Conservation (phyloP, 2,113 vertebrate species). For the Ibidorhyncha struthersii region DNA sequence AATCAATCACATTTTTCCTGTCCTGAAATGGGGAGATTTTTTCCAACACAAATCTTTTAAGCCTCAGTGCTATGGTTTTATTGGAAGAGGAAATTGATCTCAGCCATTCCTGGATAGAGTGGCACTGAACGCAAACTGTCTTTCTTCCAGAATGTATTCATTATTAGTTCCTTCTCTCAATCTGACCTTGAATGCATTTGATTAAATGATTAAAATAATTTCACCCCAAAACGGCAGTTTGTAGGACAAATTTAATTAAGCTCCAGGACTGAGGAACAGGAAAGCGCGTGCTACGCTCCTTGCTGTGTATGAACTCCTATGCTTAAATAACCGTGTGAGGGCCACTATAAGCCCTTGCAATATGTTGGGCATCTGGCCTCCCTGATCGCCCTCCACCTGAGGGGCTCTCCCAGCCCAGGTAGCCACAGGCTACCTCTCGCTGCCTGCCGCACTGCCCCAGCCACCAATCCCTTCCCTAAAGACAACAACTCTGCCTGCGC, state of each 20-base stretch:
- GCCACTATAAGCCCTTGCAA: neutral
- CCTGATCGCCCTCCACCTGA: neutral
- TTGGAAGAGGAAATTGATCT: constrained; percentile 34
- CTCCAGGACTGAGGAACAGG: neutral
- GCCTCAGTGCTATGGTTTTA: neutral
- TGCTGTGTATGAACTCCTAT: neutral
- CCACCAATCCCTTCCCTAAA: neutral
- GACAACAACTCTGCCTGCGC: neutral
- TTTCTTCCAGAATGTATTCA: constrained; percentile 9
- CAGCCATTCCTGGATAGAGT: neutral
- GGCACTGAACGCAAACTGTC: neutral
- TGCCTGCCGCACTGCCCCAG: neutral
- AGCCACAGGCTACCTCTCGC: neutral
- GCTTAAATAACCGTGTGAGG: neutral
- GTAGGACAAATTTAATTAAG: neutral
- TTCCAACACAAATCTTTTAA: constrained; percentile 44
- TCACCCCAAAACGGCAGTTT: neutral
- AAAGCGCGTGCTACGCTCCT: neutral
- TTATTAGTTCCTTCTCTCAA: neutral
- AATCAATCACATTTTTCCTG: neutral
- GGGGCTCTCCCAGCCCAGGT: neutral
- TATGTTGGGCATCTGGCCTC: neutral
- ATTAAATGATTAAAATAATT: constrained; percentile 30
- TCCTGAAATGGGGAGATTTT: neutral
- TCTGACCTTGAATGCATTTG: constrained; percentile 5